Conservation (phyloP, 2,797 vertebrate genomes). For the Pangasius mekongensis region DNA sequence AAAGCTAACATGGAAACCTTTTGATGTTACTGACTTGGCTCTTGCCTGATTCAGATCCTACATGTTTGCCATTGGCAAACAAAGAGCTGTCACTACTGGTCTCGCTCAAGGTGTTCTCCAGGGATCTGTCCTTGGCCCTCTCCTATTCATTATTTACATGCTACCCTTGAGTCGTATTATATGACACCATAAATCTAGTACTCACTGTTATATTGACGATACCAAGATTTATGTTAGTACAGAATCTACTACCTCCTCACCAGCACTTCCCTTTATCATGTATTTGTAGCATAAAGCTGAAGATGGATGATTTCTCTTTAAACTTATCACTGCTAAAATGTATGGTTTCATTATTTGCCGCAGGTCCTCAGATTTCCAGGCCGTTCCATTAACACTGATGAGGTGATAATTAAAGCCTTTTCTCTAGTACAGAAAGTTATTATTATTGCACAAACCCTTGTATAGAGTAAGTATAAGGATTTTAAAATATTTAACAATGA, state of each 20-base stretch:
- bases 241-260: background rate
- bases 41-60: background rate
- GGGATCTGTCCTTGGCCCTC: slow-evolving; percentile 27
- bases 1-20: background rate
- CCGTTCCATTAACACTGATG: slow-evolving; percentile 4
- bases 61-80: slow-evolving; percentile 18
- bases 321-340: background rate
- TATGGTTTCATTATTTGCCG: background rate
- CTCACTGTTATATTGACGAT: background rate
- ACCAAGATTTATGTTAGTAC: slow-evolving; percentile 13
- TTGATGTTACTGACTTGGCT: background rate
- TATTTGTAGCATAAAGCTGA: background rate
- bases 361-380: background rate
- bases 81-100: slow-evolving; percentile 2
- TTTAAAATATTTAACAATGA: background rate
- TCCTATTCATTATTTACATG: slow-evolving; percentile 23
- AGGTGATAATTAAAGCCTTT: background rate
- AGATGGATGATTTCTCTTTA: background rate
- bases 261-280: background rate
- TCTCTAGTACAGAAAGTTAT: background rate
- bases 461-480: background rate
- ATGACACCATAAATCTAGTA: background rate
- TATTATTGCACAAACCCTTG: no score
- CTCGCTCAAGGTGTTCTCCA: slow-evolving; percentile 13
- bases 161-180: slow-evolving; percentile 33